A percentile compares a stretch with the other conserved stretches of the same genome.
phyloP scores from a whole-genome alignment of 2,888 invertebrate genomes.

The Daptonema setosum region DNA sequence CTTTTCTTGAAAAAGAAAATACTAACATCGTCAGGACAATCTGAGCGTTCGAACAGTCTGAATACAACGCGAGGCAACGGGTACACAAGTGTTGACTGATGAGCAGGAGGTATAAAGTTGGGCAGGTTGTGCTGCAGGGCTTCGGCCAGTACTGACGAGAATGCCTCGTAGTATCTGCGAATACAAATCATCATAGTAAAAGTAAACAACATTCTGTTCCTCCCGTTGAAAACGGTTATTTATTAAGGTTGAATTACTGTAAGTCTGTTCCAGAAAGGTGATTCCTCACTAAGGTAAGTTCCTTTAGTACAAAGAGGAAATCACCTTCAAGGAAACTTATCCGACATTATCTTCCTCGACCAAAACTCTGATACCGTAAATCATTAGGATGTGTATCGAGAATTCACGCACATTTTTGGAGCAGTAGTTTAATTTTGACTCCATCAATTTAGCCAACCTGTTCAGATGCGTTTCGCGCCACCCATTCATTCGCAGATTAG shows the following conservation, averaged over 20 bases:
- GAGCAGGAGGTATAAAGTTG: constrained; percentile 62
- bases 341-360: too few species aligned
- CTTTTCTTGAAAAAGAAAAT: too few species aligned
- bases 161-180: constrained; percentile 86
- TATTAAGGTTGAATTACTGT: constrained; percentile 30
- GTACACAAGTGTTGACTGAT: constrained; percentile 66
- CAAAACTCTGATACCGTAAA: too few species aligned
- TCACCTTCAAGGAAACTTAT: too few species aligned
- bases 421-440: too few species aligned
- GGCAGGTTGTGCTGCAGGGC: constrained; percentile 86
- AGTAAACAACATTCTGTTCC: too few species aligned
- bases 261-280: background rate
- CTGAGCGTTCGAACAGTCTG: constrained; percentile 85
- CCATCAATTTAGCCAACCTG: too few species aligned
- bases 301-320: constrained; percentile 18
- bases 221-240: too few species aligned
- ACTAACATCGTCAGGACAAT: constrained; percentile 55
- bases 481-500: constrained; percentile 69
- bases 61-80: constrained; percentile 86
- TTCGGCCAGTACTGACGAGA: constrained; percentile 79
- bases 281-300: background rate
- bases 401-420: too few species aligned
- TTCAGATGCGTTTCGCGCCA: constrained; percentile 43
- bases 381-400: too few species aligned
- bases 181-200: too few species aligned